Conservation (phyloP, 2,888 invertebrate species). For the Torymus texanus region DNA sequence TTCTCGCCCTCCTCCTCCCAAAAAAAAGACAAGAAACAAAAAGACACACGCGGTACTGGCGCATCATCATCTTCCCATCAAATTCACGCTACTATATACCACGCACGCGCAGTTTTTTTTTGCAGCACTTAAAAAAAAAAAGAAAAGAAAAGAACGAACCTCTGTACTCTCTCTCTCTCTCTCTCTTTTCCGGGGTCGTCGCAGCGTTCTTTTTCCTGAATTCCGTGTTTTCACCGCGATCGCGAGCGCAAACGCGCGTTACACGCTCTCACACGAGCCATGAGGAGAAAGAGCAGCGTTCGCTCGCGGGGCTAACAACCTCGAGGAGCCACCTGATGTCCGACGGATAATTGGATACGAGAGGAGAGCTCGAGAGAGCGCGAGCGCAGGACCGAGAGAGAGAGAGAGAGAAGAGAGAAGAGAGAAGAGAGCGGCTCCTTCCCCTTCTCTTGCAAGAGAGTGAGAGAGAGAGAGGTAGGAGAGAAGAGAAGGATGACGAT, state of each 20-base stretch:
- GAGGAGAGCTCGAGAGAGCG: neutral
- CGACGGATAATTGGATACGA: constrained; percentile 52
- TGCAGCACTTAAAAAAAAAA: neutral
- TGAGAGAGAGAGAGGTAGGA: neutral
- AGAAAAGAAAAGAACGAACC: neutral
- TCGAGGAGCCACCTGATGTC: constrained; percentile 50
- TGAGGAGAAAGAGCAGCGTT: constrained; percentile 14
- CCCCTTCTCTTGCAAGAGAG: too few relatives aligned
- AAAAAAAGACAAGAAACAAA: neutral
- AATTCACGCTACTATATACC: too few relatives aligned
- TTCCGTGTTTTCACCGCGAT: constrained; percentile 39
- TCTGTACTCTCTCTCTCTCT: neutral
- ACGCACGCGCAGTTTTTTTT: too few relatives aligned
- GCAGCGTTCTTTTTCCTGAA: constrained; percentile 6
- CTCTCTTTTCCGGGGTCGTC: constrained; percentile 20
- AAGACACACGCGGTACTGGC: neutral
- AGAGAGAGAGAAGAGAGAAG: too few relatives aligned
- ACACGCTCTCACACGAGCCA: too few relatives aligned
- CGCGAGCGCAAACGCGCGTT: neutral
- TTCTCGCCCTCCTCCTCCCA: neutral
- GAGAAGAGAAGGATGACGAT: constrained; percentile 36
- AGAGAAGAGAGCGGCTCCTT: too few relatives aligned
- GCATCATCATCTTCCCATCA: neutral
- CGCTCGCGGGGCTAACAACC: constrained; percentile 50
- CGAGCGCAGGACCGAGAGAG: neutral